Conservation (phyloP, 2,797 vertebrate genomes). For the Falco cherrug region DNA sequence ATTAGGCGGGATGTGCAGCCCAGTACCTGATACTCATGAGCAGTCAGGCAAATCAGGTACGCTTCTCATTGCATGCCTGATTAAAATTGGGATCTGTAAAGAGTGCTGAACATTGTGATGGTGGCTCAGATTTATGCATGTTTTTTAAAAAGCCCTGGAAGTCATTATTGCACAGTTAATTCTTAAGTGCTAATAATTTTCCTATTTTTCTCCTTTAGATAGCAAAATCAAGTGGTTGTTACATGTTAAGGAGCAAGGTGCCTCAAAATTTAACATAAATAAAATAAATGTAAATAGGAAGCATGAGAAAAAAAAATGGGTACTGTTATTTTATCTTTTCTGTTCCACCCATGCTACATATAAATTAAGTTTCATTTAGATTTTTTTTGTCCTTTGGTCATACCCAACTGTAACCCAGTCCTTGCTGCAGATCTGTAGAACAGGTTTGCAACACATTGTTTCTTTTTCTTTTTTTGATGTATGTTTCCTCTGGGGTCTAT, state of each 20-base stretch:
- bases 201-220: too few species aligned
- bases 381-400: conserved; percentile 27
- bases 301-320: background rate
- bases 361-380: conserved; percentile 39
- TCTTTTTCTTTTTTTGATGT: background rate
- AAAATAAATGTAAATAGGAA: conserved; percentile 27
- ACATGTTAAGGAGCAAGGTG: conserved; percentile 25
- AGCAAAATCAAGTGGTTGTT: conserved; percentile 34
- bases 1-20: too few species aligned
- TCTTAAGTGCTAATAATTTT: too few species aligned
- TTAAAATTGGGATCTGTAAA: too few species aligned
- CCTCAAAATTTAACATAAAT: conserved; percentile 25
- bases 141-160: too few species aligned
- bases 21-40: too few species aligned
- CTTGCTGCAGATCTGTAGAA: background rate
- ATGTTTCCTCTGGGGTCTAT: background rate
- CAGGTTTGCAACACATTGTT: background rate
- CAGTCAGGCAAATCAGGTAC: too few species aligned
- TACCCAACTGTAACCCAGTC: background rate
- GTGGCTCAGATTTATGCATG: too few species aligned
- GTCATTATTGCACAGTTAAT: too few species aligned
- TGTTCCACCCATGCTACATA: background rate
- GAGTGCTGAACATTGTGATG: too few species aligned
- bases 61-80: too few species aligned
- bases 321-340: conserved; percentile 30